A percentile compares a stretch with the other conserved stretches of the same genome.
These are phyloP conservation scores for Asarcornis scutulata DNA, from an alignment of 2,113 vertebrate species.

Conservation along the genomic window DNA sequence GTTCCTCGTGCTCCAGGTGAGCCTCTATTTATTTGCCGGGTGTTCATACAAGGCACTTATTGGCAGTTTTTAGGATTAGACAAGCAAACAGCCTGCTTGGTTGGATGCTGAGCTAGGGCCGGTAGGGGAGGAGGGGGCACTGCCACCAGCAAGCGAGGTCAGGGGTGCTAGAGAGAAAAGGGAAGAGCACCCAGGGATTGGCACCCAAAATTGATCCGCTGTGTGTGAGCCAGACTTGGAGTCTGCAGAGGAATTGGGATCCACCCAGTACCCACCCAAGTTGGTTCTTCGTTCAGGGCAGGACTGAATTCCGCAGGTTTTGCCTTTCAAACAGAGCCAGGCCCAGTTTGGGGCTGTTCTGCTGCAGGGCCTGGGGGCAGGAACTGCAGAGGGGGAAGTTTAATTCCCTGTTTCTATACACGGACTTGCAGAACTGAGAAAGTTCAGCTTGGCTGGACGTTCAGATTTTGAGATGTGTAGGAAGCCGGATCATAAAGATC, in stretches of 20 bases:
- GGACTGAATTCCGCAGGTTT: background rate
- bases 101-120: background rate
- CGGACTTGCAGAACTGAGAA: background rate
- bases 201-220: background rate
- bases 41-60: too few species aligned
- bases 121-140: background rate
- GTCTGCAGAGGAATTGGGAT: background rate
- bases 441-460: background rate
- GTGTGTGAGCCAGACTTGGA: background rate
- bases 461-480: background rate
- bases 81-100: rapidly evolving
- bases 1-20: background rate
- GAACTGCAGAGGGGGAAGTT: background rate
- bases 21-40: background rate
- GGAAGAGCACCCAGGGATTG: background rate
- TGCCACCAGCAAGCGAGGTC: background rate
- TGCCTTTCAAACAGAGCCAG: background rate
- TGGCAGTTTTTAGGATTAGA: too few species aligned
- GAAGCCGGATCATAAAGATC: background rate
- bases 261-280: background rate
- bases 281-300: background rate
- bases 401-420: background rate
- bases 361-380: background rate
- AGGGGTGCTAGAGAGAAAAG: background rate
- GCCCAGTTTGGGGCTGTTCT: background rate